Percentiles rank a stretch among this genome's conserved stretches.
Conservation (phyloP, 2,888 invertebrate genomes). For the Eupithecia subumbrata region DNA sequence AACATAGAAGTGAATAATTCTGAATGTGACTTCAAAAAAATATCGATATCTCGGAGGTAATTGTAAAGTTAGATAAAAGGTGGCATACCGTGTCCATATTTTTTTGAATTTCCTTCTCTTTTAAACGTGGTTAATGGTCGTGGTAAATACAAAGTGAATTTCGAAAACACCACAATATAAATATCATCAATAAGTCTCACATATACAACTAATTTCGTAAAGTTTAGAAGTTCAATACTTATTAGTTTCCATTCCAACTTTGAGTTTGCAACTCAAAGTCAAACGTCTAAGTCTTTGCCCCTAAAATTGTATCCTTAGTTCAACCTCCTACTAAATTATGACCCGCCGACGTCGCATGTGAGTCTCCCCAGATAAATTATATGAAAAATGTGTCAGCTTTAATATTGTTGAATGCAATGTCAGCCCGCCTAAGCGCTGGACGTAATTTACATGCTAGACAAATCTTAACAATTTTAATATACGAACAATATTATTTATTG, state of each 20-base stretch:
- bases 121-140: too few species aligned
- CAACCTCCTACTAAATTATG: conserved; percentile 62
- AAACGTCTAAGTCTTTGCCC: neutral
- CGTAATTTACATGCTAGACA: conserved; percentile 46
- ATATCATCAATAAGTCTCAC: neutral
- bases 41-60: too few species aligned
- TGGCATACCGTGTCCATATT: too few species aligned
- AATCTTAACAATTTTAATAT: conserved; percentile 44
- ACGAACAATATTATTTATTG: conserved; percentile 27
- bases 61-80: too few species aligned
- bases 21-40: too few species aligned
- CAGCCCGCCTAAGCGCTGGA: conserved; percentile 41
- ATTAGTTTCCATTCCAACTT: neutral
- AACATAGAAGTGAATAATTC: too few species aligned
- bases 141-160: too few species aligned
- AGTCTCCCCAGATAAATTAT: conserved; percentile 60
- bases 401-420: conserved; percentile 48
- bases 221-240: neutral
- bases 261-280: neutral
- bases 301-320: conserved; percentile 45
- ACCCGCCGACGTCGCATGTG: conserved; percentile 57
- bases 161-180: too few species aligned
- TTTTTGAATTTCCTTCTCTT: too few species aligned
- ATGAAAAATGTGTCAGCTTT: conserved; percentile 62
- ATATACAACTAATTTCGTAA: neutral